Base-by-base conservation (phyloP, 2,797 vertebrate species). In the Sebastes itinus region DNA sequence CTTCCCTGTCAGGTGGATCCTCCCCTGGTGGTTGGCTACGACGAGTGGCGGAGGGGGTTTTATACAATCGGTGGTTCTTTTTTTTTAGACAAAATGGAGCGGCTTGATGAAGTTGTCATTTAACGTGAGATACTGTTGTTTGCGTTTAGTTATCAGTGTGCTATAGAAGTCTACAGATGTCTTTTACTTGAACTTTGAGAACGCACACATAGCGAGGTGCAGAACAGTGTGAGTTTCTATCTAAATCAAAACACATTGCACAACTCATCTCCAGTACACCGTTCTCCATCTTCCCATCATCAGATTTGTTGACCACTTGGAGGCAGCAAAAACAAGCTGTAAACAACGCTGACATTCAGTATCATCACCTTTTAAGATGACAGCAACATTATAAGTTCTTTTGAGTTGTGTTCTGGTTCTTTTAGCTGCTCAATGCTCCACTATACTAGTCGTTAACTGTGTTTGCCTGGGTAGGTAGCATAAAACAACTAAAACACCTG, bases 1-100 rank as follows among this genome's bases (percentile, higher is more conserved):
- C 28, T 72, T 85, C 54, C 78, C 64, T 85, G 73, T 77, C 81
- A 86, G 78, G 35, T 62, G 72, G 69, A 73, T 84, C 75, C 72
- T 77, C 64, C 54, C 59, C 66, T 1, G 11, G 42, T 64, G 81
- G 87, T 73, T 85, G 68, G 65, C 28, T 60, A 38, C n/a, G 3
- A 54, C n/a, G 13, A 14, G 35, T 38, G 13, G 35, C 18, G 13
- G 9, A 5, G 20, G 35, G 46, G 27, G 10, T 16, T 75, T 77
- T 38, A 49, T 18, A 5, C 32, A 67, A 30, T 61, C 72, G 38
- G 23, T 69, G 30, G n/a, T 42, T 72, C 25, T 16, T 79, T 74
- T 61, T 58, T 74, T 55, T 20, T 2, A 16, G 1, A 59, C 23
- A 23, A 64, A 77, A 52, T 9, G 33, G 4, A 25, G 59, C n/a